phyloP scores from a whole-genome alignment of 2,888 invertebrate species.

The Dicycla oo region DNA sequence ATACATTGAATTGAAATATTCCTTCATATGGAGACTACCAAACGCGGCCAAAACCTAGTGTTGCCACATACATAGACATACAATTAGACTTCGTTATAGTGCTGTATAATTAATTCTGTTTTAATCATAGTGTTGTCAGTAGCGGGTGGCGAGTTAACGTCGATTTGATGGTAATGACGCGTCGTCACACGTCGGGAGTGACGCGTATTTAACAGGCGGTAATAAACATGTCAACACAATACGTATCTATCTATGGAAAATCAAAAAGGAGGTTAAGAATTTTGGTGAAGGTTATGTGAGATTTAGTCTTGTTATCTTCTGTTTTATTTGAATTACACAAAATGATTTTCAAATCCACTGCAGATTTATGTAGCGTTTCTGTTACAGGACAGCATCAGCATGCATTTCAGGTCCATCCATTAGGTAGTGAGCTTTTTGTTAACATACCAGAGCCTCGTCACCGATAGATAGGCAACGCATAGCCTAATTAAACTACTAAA shows the following conservation, averaged over 20 bases:
- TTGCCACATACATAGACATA: not conserved
- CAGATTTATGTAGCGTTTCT: no score
- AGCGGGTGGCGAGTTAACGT: constrained; percentile 49
- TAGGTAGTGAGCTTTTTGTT: no score
- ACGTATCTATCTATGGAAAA: not conserved
- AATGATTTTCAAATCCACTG: no score
- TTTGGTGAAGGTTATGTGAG: not conserved
- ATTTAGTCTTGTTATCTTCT: no score
- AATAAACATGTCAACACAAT: constrained; percentile 10
- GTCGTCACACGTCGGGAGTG: constrained; percentile 40
- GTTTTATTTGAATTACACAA: no score
- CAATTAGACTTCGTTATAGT: constrained; percentile 18
- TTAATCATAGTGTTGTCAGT: constrained; percentile 60
- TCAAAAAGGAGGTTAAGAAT: not conserved
- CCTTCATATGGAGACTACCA: not conserved
- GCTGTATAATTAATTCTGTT: constrained; percentile 59
- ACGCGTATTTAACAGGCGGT: constrained; percentile 34
- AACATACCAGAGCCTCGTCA: no score
- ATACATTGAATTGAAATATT: not conserved
- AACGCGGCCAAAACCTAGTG: not conserved
- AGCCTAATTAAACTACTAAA: no score
- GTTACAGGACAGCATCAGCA: no score
- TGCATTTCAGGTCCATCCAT: no score
- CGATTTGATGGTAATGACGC: constrained; percentile 64
- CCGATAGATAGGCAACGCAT: no score